Evolutionary conservation across 1,140 invertebrate genomes (phyloP), one percentile per base, ranked within the genome.

Genomic region (Drosophila serrata): DNA sequence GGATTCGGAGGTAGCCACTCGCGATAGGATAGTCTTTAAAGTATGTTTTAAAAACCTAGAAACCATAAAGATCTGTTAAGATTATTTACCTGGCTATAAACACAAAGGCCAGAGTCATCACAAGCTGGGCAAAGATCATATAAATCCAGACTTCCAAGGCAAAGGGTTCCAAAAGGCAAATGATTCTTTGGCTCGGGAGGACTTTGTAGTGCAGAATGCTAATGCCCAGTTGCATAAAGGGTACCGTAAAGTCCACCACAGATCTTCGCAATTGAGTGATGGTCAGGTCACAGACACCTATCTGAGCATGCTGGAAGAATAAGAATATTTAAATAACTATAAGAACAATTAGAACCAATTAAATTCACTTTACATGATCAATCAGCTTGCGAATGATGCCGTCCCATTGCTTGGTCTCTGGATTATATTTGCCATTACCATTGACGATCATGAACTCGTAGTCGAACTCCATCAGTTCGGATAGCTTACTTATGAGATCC

Each of bases 91-190:
- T 96, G 62, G 97, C 98, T 37, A 99, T 93, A 68, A 99, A 96
- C 87, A 98, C 99, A 33, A 99, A 95, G 8, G 98, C 94, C 43
- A 98, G 95, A 0, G 98, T 98, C 15, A 99, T 98, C 4, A 97
- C 96, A 33, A 99, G 93, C 93, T 98, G 99, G n/a, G 98, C 97
- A 9, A 97, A 97, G 0, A 96, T 96, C 96, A 98, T 98, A 93
- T 98, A 98, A 75, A 98, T 97, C 98, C 98, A 99, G 24, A 99
- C 98, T 77, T 98, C 97, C 9, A 97, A 91, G 4, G 97, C 98
- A 15, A 99, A 94, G 0, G 98, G 98, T 12, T 97, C 96, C 65
- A 99, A 93, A 99, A 99, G 0, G 97, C 98, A 94, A 99, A 98
- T 98, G 93, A 93, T 98, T 97, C 12, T 97, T 97, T 1, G 97